Percentiles rank a stretch among this genome's conserved stretches.
These are phyloP conservation scores for Pelvicachromis taeniatus DNA, from an alignment of 2,113 vertebrate genomes.

Conservation along the genomic window DNA sequence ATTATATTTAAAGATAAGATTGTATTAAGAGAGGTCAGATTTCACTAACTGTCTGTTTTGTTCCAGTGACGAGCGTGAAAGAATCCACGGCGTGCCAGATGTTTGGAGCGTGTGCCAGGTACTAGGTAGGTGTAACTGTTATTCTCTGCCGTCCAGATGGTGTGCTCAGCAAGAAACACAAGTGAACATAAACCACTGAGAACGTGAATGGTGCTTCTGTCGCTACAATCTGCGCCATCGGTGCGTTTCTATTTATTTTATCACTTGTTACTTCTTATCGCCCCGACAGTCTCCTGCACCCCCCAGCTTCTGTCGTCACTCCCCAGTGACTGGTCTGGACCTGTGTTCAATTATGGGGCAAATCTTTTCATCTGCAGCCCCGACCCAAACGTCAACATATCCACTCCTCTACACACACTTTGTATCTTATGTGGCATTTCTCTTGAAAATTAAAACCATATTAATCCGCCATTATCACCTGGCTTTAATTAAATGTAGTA, in stretches of 20 bases:
- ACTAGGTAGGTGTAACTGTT: not conserved
- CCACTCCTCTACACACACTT: accelerated
- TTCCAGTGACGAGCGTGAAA: accelerated
- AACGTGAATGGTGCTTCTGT: not conserved
- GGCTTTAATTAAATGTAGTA: not conserved
- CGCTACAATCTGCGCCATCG: not conserved
- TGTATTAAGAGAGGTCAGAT: not conserved
- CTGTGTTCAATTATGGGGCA: not conserved
- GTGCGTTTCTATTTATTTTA: not conserved
- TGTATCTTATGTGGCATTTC: not conserved
- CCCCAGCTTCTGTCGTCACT: not conserved
- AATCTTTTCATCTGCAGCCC: not conserved
- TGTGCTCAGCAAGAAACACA: not conserved
- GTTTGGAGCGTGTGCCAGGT: not conserved
- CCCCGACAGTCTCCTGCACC: not conserved
- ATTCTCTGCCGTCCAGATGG: not conserved
- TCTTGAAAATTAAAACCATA: not conserved
- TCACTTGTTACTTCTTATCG: not conserved
- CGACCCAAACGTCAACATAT: not conserved
- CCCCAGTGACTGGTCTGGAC: not conserved
- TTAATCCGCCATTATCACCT: not conserved
- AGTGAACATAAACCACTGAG: not conserved
- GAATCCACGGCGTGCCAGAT: not conserved
- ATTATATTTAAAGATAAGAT: not conserved
- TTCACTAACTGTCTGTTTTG: not conserved